Conservation (phyloP, 2,888 invertebrate genomes). For the Orthosia gothica region DNA sequence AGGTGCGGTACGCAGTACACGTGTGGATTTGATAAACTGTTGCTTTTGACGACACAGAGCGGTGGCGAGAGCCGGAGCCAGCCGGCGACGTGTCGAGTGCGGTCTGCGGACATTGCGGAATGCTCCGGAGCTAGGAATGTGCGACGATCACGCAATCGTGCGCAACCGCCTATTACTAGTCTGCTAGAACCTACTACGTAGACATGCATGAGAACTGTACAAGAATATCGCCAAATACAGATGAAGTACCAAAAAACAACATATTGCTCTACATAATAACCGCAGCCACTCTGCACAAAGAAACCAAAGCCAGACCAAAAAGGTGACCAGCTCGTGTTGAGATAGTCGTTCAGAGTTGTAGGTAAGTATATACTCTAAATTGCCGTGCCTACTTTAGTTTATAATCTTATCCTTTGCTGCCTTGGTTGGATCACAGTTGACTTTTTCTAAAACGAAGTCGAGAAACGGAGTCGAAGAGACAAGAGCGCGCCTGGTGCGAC, state of each 20-base stretch:
- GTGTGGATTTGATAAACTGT: constrained; percentile 12
- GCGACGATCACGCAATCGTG: constrained; percentile 33
- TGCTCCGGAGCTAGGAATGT: constrained; percentile 36
- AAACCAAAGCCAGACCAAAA: no score
- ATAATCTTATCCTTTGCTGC: neutral
- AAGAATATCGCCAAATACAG: neutral
- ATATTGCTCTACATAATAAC: neutral
- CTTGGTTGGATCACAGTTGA: neutral
- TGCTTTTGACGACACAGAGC: neutral
- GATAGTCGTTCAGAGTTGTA: neutral
- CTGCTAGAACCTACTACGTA: neutral
- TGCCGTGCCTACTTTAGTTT: neutral
- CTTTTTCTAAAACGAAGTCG: neutral
- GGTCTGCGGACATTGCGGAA: constrained; percentile 40
- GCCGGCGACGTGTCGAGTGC: neutral
- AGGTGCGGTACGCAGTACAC: neutral
- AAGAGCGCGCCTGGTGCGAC: neutral
- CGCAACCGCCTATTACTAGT: constrained; percentile 11
- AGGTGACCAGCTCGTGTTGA: neutral
- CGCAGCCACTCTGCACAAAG: neutral
- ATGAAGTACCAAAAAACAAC: neutral
- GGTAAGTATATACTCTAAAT: neutral
- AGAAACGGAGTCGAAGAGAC: constrained; percentile 1
- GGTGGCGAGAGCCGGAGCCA: neutral
- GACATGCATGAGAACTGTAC: constrained; percentile 10